phyloP scores from a whole-genome alignment of 2,797 vertebrate genomes.

The Melanogrammus aeglefinus region DNA sequence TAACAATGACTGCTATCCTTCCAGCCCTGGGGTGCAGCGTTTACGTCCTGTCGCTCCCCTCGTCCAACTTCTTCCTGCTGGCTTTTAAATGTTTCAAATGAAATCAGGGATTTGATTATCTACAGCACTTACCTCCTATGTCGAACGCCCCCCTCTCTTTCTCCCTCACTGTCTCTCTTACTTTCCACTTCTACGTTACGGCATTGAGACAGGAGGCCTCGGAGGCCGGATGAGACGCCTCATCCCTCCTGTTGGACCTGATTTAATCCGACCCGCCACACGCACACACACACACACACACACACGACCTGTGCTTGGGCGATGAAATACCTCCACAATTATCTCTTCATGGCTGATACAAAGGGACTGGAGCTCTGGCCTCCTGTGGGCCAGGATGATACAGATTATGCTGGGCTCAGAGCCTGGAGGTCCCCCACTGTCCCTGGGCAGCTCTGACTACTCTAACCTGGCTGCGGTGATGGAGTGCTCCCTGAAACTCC shows the following conservation, averaged over 20 bases:
- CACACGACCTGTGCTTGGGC: constrained; percentile 61
- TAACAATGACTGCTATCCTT: constrained; percentile 19
- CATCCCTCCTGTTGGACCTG: constrained; percentile 50
- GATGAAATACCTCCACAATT: constrained; percentile 64
- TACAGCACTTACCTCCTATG: not conserved
- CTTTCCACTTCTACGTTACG: constrained; percentile 55
- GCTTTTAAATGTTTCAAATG: constrained; percentile 36
- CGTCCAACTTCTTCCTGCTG: constrained; percentile 23
- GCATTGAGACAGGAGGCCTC: constrained; percentile 45
- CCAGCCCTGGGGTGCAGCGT: constrained; percentile 10
- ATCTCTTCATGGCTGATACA: constrained; percentile 70
- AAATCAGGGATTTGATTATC: constrained; percentile 46
- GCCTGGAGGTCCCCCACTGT: constrained; percentile 60
- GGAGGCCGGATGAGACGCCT: constrained; percentile 49
- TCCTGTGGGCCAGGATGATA: constrained; percentile 54
- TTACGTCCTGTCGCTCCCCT: constrained; percentile 15
- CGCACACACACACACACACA: constrained; percentile 63
- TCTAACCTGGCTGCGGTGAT: constrained; percentile 58
- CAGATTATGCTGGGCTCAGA: constrained; percentile 57
- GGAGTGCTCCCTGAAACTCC: constrained; percentile 33
- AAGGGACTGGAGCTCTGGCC: constrained; percentile 56
- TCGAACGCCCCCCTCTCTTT: constrained; percentile 27
- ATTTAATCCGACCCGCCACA: constrained; percentile 59
- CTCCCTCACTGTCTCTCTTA: constrained; percentile 27
- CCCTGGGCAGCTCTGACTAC: constrained; percentile 56